phyloP scores from a whole-genome alignment of 92 coral and sea anemone genomes.

The Bergia sp. region DNA sequence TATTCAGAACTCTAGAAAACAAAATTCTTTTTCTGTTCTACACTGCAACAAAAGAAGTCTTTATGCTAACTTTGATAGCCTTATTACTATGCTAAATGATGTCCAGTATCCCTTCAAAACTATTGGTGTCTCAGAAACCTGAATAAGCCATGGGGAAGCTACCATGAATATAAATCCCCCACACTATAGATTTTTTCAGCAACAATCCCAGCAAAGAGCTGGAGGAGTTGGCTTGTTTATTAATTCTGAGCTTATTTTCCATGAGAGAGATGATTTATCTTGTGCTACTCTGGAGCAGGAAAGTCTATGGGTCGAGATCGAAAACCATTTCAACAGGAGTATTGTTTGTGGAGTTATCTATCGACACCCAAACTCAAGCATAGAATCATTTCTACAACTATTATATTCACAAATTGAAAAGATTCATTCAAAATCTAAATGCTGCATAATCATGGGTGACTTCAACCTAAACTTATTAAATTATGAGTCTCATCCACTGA shows the following conservation, averaged over 20 bases:
- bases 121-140: conserved; percentile 18
- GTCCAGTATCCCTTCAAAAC: not conserved
- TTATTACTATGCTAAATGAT: not conserved
- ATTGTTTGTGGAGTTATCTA: conserved; percentile 25
- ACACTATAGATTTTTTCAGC: not conserved
- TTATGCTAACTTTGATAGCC: not conserved
- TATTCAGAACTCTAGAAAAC: not conserved
- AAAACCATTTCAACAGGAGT: conserved; percentile 7
- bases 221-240: conserved; percentile 17
- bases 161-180: not conserved
- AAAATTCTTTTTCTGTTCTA: not conserved
- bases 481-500: conserved; percentile 55
- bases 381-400: conserved; percentile 23
- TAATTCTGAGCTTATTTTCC: not conserved
- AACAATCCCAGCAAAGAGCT: not conserved
- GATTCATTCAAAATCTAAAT: conserved; percentile 36
- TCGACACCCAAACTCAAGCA: conserved; percentile 43
- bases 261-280: conserved; percentile 1
- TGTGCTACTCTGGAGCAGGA: not conserved
- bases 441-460: conserved; percentile 40
- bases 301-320: conserved; percentile 7
- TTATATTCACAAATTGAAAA: conserved; percentile 26
- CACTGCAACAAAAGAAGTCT: conserved; percentile 5
- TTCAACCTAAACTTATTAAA: conserved; percentile 51
- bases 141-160: not conserved